Conservation (phyloP, 2,888 invertebrate species). For the Itoplectis maculator region DNA sequence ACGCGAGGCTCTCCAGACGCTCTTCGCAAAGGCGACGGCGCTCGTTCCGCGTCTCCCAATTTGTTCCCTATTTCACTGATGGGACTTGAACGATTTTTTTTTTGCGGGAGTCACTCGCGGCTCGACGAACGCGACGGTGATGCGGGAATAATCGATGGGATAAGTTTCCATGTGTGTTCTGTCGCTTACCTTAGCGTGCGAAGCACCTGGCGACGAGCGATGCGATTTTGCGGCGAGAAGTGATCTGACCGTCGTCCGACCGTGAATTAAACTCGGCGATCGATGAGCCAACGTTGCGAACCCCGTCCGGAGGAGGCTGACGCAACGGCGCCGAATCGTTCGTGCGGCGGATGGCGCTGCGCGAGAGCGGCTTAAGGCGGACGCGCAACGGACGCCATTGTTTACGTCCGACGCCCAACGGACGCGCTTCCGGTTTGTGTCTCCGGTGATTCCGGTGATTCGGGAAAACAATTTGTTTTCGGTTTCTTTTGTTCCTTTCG, state of each 20-base stretch:
- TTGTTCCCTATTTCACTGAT: too few relatives aligned
- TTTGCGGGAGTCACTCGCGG: conserved; percentile 17
- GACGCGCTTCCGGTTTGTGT: neutral
- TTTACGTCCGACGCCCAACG: conserved; percentile 2
- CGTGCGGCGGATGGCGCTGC: conserved; percentile 17
- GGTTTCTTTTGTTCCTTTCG: neutral
- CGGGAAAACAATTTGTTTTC: neutral
- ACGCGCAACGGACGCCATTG: neutral
- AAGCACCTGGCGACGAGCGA: conserved; percentile 67
- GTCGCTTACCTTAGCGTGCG: conserved; percentile 69
- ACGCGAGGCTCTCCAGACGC: neutral
- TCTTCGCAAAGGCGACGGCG: conserved; percentile 22
- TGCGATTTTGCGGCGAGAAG: conserved; percentile 62
- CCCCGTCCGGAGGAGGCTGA: conserved; percentile 72
- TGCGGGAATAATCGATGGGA: neutral
- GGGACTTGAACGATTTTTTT: too few relatives aligned
- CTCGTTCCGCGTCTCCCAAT: conserved; percentile 13
- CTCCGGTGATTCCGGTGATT: neutral
- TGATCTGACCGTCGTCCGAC: conserved; percentile 72
- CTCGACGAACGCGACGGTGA: too few relatives aligned
- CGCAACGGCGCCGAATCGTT: conserved; percentile 69
- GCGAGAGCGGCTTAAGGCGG: conserved; percentile 2
- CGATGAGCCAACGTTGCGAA: conserved; percentile 68
- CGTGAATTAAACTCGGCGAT: conserved; percentile 75
- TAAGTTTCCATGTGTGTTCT: conserved; percentile 5